Evolutionary conservation across 2,888 invertebrate species (phyloP).

Genomic region (Dermolepida albohirtum): DNA sequence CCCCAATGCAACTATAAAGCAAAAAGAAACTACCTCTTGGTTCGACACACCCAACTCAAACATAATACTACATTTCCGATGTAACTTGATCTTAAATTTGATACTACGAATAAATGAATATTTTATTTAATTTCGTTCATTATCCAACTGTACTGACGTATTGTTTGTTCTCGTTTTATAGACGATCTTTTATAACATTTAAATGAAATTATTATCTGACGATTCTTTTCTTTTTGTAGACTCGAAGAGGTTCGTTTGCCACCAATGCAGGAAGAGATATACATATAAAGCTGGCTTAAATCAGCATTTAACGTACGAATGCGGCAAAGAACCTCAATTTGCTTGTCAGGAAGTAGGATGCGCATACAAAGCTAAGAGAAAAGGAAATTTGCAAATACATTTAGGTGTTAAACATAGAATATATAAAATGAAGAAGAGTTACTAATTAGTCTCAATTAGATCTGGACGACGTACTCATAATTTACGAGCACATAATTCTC

Average conservation of each 20-base stretch:
- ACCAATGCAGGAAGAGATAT: constrained; percentile 40
- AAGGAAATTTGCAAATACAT: constrained; percentile 60
- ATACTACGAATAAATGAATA: too few relatives aligned
- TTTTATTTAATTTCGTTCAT: too few relatives aligned
- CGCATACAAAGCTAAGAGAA: constrained; percentile 66
- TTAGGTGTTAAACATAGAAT: constrained; percentile 11
- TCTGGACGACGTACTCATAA: too few relatives aligned
- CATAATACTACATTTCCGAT: neutral
- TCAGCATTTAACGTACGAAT: constrained; percentile 58
- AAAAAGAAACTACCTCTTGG: constrained; percentile 29
- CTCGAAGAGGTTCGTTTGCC: constrained; percentile 25
- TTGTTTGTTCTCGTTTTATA: too few relatives aligned
- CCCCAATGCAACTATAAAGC: constrained; percentile 23
- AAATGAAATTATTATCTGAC: neutral
- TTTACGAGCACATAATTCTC: too few relatives aligned
- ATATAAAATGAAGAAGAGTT: neutral
- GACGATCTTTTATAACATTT: too few relatives aligned
- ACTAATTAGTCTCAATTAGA: too few relatives aligned
- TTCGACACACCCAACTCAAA: constrained; percentile 18
- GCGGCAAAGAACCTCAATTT: constrained; percentile 67
- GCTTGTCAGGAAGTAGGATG: constrained; percentile 46
- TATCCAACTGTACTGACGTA: too few relatives aligned
- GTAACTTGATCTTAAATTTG: too few relatives aligned
- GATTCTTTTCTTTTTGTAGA: constrained; percentile 1
- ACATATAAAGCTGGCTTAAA: constrained; percentile 41